A percentile compares a stretch with the other conserved stretches of the same genome.
Conservation (phyloP, 2,888 invertebrate genomes). For the Horisme vitalbata region DNA sequence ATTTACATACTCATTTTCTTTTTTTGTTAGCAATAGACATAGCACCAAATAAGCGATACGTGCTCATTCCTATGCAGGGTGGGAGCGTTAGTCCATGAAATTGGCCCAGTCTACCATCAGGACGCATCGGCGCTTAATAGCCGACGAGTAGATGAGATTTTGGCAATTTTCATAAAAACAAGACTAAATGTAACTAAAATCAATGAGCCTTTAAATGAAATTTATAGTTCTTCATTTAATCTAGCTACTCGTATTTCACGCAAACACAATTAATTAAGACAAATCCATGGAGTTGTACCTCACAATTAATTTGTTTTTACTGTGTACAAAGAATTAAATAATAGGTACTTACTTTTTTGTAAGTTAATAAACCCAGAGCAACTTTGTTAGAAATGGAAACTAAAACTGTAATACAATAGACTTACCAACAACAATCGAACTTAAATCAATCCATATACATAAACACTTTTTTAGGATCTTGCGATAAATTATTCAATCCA, state of each 20-base stretch:
- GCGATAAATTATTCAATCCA: conserved; percentile 30
- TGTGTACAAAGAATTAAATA: no score
- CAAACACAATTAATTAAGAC: no score
- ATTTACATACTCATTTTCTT: no score
- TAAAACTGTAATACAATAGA: no score
- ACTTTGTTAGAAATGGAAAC: no score
- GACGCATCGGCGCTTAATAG: conserved; percentile 67
- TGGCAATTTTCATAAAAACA: conserved; percentile 56
- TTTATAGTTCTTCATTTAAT: not conserved
- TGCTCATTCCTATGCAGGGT: conserved; percentile 59
- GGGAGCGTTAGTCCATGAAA: conserved; percentile 79
- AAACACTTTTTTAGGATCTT: conserved; percentile 3
- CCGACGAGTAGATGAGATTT: conserved; percentile 56
- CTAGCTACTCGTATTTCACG: no score
- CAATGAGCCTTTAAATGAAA: not conserved
- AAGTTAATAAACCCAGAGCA: no score
- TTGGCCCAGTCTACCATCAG: conserved; percentile 68
- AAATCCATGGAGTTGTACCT: no score
- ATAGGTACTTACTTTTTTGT: no score
- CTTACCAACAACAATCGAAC: no score
- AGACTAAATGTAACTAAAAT: conserved; percentile 31
- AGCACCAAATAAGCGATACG: conserved; percentile 34
- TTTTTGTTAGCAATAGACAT: conserved; percentile 39
- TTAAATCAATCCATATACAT: not conserved
- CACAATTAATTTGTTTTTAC: no score